Evolutionary conservation across 1,140 invertebrate genomes (phyloP).

Genomic region (Apis mellifera): Amel_HAv3.1 CM009942.2:1902501-1903000

Average conservation of each 20-base stretch:
- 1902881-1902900: conserved; percentile 45
- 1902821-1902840: not conserved
- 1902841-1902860: not conserved
- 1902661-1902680: not conserved
- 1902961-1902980: conserved; percentile 40
- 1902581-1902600: conserved; percentile 49
- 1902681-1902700: conserved; percentile 7
- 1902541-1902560: conserved; percentile 19
- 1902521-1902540: conserved; percentile 32
- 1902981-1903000: conserved; percentile 37
- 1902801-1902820: not conserved
- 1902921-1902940: conserved; percentile 49
- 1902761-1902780: conserved; percentile 17
- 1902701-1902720: conserved; percentile 36
- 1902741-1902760: not conserved
- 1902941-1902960: conserved; percentile 44
- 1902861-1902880: conserved; percentile 13
- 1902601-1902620: conserved; percentile 34
- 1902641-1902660: conserved; percentile 6
- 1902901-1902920: conserved; percentile 57
- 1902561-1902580: conserved; percentile 29
- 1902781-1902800: conserved; percentile 38
- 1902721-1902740: conserved; percentile 27
- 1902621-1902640: not conserved
- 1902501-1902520: not conserved